Percentiles rank a stretch among this genome's conserved stretches.
Conservation (phyloP, 2,888 invertebrate species). For the Sthenelais limicola region DNA sequence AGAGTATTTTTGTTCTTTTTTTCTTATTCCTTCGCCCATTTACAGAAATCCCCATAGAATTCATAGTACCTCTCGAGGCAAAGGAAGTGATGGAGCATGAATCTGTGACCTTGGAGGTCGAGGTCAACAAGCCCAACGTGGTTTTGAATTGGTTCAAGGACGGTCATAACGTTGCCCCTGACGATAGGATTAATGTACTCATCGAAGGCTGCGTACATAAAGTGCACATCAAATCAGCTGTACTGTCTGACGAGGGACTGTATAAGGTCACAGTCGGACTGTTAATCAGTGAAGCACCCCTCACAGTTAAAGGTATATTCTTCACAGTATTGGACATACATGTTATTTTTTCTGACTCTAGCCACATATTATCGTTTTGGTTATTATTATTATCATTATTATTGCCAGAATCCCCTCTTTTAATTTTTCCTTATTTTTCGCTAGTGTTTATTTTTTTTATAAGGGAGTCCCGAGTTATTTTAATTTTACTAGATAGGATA, state of each 20-base stretch:
- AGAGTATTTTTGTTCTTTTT: not conserved
- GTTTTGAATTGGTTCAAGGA: slow-evolving; percentile 70
- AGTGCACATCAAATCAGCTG: slow-evolving; percentile 88
- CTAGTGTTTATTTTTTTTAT: too few relatives aligned
- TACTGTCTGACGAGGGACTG: slow-evolving; percentile 85
- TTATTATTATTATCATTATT: too few relatives aligned
- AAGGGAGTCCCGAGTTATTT: too few relatives aligned
- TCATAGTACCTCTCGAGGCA: slow-evolving; percentile 54
- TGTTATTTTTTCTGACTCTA: too few relatives aligned
- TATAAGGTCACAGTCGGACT: slow-evolving; percentile 79
- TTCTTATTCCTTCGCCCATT: too few relatives aligned
- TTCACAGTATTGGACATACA: too few relatives aligned
- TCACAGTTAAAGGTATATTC: slow-evolving; percentile 47
- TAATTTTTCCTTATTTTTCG: too few relatives aligned
- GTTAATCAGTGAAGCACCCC: slow-evolving; percentile 46
- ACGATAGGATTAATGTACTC: slow-evolving; percentile 41
- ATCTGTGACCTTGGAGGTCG: slow-evolving; percentile 51
- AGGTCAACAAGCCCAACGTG: slow-evolving; percentile 66
- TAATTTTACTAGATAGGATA: too few relatives aligned
- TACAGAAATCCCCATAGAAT: slow-evolving; percentile 53
- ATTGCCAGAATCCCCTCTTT: too few relatives aligned
- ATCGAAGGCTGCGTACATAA: slow-evolving; percentile 58
- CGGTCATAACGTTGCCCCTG: slow-evolving; percentile 48
- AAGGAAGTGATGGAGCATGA: slow-evolving; percentile 53
- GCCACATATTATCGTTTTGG: too few relatives aligned